Evolutionary conservation across 2,797 vertebrate species (phyloP), one percentile per base, ranked within the genome.

Genomic region (Eutrigla gurnardus): DNA sequence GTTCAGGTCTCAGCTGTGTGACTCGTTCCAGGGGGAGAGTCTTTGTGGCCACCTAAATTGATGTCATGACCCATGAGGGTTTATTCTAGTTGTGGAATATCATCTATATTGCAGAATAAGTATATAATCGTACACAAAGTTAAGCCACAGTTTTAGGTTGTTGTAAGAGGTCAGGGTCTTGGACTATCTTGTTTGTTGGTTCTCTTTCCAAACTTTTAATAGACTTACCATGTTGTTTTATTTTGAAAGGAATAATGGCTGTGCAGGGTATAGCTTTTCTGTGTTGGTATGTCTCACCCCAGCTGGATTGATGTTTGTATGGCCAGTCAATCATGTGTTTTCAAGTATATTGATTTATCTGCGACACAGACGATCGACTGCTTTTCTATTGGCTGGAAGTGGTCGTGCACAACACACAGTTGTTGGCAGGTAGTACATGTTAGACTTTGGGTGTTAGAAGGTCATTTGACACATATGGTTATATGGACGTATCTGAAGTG

Each of bases 1-100:
- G 84, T 78, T 85, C 85, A 89, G 65, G 74, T 84, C 84, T 87
- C 87, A 73, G 81, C 71, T 86, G 88, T 86, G 88, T 70, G 83
- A 78, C 45, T 55, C 0, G 15, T 35, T 74, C 80, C 65, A 39
- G 9, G 73, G 75, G 75, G 76, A 81, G 47, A 57, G 63, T 61
- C 6, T 79, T 58, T 57, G 61, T 77, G 45, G 65, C 33, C 18
- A 49, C 65, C 36, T 39, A 73, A 81, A 87, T 75, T 76, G 60
- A 78, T 81, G 78, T 82, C 77, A 70, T 45, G 74, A 65, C 66
- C 49, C 65, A 72, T 70, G 64, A 75, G 47, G 36, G 67, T 71
- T 71, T 54, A 58, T 65, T 65, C 65, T 71, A 32, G 64, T 77
- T 62, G 50, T 50, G 65, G 65, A 60, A 65, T 2, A 46, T 66